Percentiles rank a stretch among this genome's conserved stretches.
Evolutionary conservation across 2,797 vertebrate species (phyloP).

Genomic region (Scleropages formosus): DNA sequence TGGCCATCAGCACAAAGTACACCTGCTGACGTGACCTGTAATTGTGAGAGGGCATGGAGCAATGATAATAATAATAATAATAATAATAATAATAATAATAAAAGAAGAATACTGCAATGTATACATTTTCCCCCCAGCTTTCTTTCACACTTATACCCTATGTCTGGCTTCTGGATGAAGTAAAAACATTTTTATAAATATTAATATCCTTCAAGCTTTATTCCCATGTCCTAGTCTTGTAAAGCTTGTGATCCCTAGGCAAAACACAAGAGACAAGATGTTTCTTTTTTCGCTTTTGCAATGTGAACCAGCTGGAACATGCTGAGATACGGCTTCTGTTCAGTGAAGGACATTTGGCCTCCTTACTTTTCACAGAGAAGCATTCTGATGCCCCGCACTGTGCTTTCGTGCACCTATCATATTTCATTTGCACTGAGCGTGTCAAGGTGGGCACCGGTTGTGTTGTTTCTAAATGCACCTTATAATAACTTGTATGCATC

Average conservation of each 20-base stretch:
- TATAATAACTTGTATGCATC: slow-evolving; percentile 17
- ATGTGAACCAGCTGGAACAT: slow-evolving; percentile 5
- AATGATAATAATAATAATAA: too few species aligned
- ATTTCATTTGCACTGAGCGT: slow-evolving; percentile 14
- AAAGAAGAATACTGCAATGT: too few species aligned
- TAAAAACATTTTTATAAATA: too few species aligned
- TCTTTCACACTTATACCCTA: too few species aligned
- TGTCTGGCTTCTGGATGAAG: too few species aligned
- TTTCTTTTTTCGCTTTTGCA: slow-evolving; percentile 2
- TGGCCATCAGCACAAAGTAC: neutral
- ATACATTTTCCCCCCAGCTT: too few species aligned
- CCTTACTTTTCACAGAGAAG: neutral
- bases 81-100: too few species aligned
- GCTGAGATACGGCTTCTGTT: neutral
- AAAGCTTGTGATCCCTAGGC: too few species aligned
- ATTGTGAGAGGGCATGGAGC: too few species aligned
- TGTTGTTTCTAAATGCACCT: slow-evolving; percentile 5
- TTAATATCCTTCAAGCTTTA: too few species aligned
- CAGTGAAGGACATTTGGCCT: slow-evolving; percentile 16
- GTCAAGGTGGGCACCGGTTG: slow-evolving; percentile 17
- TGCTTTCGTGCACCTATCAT: neutral
- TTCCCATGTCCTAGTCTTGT: too few species aligned
- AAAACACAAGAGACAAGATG: too few species aligned
- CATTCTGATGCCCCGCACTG: slow-evolving; percentile 1
- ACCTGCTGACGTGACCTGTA: neutral